Evolutionary conservation across 1,140 invertebrate genomes (phyloP), one percentile per base, ranked within the genome.

Genomic region (Drosophila pectinifera): DNA sequence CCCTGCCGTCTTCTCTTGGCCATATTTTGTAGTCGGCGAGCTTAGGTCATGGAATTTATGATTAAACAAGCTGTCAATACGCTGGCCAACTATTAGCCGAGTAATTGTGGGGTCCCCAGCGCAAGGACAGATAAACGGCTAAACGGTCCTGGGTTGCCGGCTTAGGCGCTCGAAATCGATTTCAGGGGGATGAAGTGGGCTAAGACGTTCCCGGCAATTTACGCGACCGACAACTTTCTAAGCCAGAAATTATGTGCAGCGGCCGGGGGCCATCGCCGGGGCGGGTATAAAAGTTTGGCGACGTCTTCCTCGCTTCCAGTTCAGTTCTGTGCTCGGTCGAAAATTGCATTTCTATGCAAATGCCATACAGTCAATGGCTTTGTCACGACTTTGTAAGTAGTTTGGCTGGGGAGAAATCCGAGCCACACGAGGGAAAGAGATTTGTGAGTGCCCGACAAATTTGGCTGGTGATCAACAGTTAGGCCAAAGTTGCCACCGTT

Each of bases 301-400:
- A 75, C 73, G 53, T 53, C 57, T 75, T 75, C 61, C 26, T 11
- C 51, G 24, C 39, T 46, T 65, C 55, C 49, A 42, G 51, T 38
- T 80, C 46, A 51, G 64, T 54, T 45, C 48, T 70, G 62, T 67
- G 43, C 41, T 64, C 80, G 81, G 76, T 49, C 80, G 80, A 82
- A 80, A 86, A 86, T 89, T 79, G 83, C 84, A 86, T 86, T 86
- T 86, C 83, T 82, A 86, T 86, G 83, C 83, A 86, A 86, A 89
- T 86, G 76, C 84, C 78, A 88, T 73, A 79, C 75, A 89, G 84
- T 86, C 83, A 83, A 89, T 86, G 84, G 88, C 79, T 86, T 86
- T 88, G 83, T 88, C 83, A 86, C 83, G 79, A 86, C 83, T 86
- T 89, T 79, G 69, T 86, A 88, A 86, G 83, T 88, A 88, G 83